Base-by-base conservation (phyloP, 1,140 invertebrate species). In the Vanessa atalanta region DNA sequence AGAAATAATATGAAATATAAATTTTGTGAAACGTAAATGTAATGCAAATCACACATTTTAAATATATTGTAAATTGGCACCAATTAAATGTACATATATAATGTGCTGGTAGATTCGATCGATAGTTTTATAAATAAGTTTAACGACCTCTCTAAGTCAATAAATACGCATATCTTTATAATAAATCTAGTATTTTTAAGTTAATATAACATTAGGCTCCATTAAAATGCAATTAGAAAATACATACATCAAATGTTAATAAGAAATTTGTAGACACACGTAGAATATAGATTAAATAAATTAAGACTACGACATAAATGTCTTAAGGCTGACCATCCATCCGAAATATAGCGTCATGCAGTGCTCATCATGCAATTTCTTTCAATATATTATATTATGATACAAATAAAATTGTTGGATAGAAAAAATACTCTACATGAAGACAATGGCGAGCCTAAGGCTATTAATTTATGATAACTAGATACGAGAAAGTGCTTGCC, bases 221-320 rank as follows among this genome's bases (percentile, higher is more conserved):
- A 64, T 71, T 71, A 73, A 79, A 79, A 76, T 79, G 65, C 74
- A 68, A 43, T 68, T 73, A 73, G 20, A 63, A 70, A 70, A 71
- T 63, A 66, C 50, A 26, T 69, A 72, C 47, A 65, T 64, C n/a
- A 64, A 68, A 61, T 61, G 11, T 70, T 48, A 37, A 48, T 47
- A 66, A 43, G 47, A 67, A 69, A 5, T 51, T 50, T 66, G 48
- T 66, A 74, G 43, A 72, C 61, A 72, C 70, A 65, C 63, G 14
- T 65, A 47, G 48, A 69, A 14, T 61, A 60, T 60, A 60, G 20
- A 26, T 8, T 60, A 26, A 65, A 65, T 47, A 47, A 47, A 43
- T 43, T 63, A 47, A 26, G n/a, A 65, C 48, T 50, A 26, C 47
- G 65, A 48, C 37, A 50, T n/a, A 37, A 37, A 15, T 61, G 13